These are phyloP conservation scores for Parascotia fuliginaria DNA, from an alignment of 2,888 invertebrate genomes.

Conservation along the genomic window DNA sequence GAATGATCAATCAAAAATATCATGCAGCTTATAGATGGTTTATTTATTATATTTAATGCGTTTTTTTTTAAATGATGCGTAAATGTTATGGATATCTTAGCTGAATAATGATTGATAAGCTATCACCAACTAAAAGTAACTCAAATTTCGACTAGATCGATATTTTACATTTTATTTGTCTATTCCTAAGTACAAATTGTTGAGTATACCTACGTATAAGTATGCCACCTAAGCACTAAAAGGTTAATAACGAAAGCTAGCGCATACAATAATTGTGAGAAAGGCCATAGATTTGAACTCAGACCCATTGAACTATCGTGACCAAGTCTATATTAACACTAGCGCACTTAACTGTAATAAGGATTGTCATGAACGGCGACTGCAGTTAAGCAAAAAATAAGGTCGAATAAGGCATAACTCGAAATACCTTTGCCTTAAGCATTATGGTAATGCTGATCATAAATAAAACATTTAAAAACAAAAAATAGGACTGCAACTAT, in stretches of 20 bases:
- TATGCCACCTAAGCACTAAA: not conserved
- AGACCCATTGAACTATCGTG: slow-evolving; percentile 24
- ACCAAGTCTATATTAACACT: slow-evolving; percentile 16
- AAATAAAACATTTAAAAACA: not conserved
- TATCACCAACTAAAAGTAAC: too few species aligned
- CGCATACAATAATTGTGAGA: slow-evolving; percentile 19
- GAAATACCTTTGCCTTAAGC: not conserved
- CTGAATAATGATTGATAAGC: too few species aligned
- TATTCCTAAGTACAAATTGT: too few species aligned
- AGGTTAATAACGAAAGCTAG: slow-evolving; percentile 5
- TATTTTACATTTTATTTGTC: too few species aligned
- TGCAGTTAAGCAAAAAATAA: not conserved
- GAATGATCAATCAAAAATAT: too few species aligned
- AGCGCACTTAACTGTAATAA: slow-evolving; percentile 5
- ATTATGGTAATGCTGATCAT: not conserved
- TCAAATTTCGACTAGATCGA: too few species aligned
- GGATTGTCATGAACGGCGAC: not conserved
- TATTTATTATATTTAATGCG: too few species aligned
- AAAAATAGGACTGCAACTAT: not conserved
- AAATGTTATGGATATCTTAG: too few species aligned
- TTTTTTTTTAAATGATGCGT: too few species aligned
- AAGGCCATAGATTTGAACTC: slow-evolving; percentile 33
- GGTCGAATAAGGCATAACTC: not conserved
- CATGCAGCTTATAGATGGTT: too few species aligned
- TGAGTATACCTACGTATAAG: too few species aligned